phyloP scores from a whole-genome alignment of 2,888 invertebrate genomes.

The Cephus runcator region DNA sequence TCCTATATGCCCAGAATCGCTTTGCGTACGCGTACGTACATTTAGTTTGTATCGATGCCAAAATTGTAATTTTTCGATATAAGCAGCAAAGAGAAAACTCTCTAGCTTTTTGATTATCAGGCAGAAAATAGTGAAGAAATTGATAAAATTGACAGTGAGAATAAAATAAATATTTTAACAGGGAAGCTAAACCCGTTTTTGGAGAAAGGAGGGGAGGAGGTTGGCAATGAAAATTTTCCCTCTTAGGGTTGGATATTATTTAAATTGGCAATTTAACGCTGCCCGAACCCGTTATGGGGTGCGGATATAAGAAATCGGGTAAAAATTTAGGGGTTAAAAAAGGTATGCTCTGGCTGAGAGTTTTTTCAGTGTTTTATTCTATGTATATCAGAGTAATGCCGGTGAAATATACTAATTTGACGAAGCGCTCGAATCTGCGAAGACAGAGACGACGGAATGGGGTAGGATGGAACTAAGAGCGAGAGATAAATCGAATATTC shows the following conservation, averaged over 20 bases:
- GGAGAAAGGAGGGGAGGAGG: not conserved
- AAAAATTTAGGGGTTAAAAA: not conserved
- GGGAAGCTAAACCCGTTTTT: not conserved
- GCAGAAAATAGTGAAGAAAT: not conserved
- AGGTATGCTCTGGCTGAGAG: not conserved
- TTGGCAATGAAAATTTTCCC: not conserved
- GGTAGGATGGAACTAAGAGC: not conserved
- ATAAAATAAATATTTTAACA: not conserved
- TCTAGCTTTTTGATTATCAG: not conserved
- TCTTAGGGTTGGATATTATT: not conserved
- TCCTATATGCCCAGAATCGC: not conserved
- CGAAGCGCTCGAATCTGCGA: not conserved
- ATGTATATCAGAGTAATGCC: not conserved
- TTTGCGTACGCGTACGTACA: not conserved
- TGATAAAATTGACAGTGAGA: not conserved
- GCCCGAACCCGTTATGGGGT: not conserved
- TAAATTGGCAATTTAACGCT: not conserved
- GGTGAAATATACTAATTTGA: not conserved
- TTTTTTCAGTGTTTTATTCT: not conserved
- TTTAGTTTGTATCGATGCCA: not conserved
- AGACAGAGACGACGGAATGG: not conserved
- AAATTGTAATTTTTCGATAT: not conserved
- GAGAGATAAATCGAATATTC: not conserved
- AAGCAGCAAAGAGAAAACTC: not conserved
- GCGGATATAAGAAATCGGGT: not conserved